phyloP scores from a whole-genome alignment of 2,797 vertebrate species.

The Sebastes ruberrimus region DNA sequence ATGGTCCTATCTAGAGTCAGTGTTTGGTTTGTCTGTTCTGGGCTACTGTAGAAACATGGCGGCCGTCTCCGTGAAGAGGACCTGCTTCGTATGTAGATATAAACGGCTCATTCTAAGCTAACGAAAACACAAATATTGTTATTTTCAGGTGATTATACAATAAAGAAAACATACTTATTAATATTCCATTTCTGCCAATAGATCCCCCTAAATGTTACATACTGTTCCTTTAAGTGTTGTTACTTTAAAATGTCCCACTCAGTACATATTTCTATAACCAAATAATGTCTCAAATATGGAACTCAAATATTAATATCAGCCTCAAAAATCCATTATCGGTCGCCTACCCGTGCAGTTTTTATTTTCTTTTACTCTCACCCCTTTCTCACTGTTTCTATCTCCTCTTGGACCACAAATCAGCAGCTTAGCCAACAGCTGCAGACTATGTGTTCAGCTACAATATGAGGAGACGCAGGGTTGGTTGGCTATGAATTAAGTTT shows the following conservation, averaged over 20 bases:
- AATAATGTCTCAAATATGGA: background rate
- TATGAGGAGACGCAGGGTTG: slow-evolving; percentile 22
- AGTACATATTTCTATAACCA: background rate
- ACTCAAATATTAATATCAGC: background rate
- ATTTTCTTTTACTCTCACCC: background rate
- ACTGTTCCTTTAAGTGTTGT: background rate
- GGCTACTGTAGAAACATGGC: no score
- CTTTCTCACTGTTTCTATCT: slow-evolving; percentile 7
- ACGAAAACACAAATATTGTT: no score
- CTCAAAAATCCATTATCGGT: background rate
- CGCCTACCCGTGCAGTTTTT: background rate
- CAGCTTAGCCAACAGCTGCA: slow-evolving; percentile 59
- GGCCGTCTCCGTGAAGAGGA: no score
- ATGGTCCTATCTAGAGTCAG: no score
- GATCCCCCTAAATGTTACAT: background rate
- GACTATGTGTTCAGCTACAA: slow-evolving; percentile 40
- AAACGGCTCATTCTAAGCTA: no score
- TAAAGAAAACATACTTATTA: no score
- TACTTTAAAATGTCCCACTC: background rate
- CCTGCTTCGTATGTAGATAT: no score
- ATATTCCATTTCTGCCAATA: background rate
- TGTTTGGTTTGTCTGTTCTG: no score
- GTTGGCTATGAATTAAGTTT: slow-evolving; percentile 42
- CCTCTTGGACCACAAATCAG: slow-evolving; percentile 22
- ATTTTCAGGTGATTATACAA: no score